Base-by-base conservation (phyloP, 64 coral and sea anemone species). In the Porites australiensis region DNA sequence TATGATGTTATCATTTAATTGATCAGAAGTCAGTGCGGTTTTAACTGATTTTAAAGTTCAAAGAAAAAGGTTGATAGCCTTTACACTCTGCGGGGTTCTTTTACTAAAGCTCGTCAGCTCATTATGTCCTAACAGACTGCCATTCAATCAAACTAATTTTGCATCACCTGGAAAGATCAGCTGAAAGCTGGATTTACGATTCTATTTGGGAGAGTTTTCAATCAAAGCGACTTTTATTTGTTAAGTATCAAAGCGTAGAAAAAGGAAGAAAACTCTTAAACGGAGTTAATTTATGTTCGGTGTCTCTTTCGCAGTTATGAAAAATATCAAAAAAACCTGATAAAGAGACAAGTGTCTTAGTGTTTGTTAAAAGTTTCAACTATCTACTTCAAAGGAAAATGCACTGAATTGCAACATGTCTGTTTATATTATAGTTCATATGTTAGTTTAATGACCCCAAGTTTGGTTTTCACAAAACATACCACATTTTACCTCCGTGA, bases 81-180 rank as follows among this genome's bases (percentile, higher is more conserved):
- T 46, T 50, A 19, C 46, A 20, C 81, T 67, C 81, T 49, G 81
- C 81, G 81, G 81, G 81, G 62, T 68, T 67, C 81, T 67, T 68
- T 67, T 10, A 68, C 46, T 65, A 51, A 67, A 68, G 81, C 63
- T 50, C 7, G 46, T 8, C 50, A 5, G 62, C 4, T 18, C 2
- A 67, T 18, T 67, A 67, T 68, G 51, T 19, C 43, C 55, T 68
- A 84, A 84, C 6, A 84, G 62, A 4, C 44, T 45, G 8, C 43
- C 61, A 68, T 84, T 84, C 81, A 84, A 68, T 84, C 20, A 67
- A 65, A 20, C 13, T 44, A 68, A 84, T 84, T 59, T 67, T 3
- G 19, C 16, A 13, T 50, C 81, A 84, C 61, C 81, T 84, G 81
- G 20, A 84, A 84, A 37, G 27, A 37, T 37, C 27, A 37, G 27